phyloP scores from a whole-genome alignment of 2,888 invertebrate species.

The Hirtodrosophila cameraria region DNA sequence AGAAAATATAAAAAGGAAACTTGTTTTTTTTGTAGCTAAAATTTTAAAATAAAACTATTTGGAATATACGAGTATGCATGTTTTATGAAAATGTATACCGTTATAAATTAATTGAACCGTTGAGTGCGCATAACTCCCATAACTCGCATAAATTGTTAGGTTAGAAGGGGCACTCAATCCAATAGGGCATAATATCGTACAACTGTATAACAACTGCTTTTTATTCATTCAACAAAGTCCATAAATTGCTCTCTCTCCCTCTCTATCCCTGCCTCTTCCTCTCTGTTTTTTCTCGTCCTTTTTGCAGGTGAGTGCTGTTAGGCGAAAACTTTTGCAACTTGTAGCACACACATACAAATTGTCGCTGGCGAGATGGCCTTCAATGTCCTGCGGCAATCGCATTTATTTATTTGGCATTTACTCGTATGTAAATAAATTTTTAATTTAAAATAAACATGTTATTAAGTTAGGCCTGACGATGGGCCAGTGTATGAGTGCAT shows the following conservation, averaged over 20 bases:
- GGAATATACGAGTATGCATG: background rate
- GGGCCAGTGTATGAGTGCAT: background rate
- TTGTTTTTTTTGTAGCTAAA: too few species aligned
- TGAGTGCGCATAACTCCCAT: slow-evolving; percentile 33
- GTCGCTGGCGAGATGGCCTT: slow-evolving; percentile 28
- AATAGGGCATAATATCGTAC: slow-evolving; percentile 12
- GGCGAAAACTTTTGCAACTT: slow-evolving; percentile 25
- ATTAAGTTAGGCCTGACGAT: slow-evolving; percentile 51
- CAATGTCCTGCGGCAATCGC: slow-evolving; percentile 13
- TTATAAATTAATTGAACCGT: slow-evolving; percentile 37
- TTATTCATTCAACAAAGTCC: slow-evolving; percentile 31
- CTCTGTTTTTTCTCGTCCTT: slow-evolving; percentile 25
- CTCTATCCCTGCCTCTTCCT: too few species aligned
- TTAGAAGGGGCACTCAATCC: slow-evolving; percentile 15
- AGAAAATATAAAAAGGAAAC: background rate
- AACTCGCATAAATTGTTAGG: slow-evolving; percentile 34
- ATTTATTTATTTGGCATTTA: slow-evolving; percentile 40
- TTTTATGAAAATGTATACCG: background rate
- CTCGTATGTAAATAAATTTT: slow-evolving; percentile 67
- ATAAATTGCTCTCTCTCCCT: slow-evolving; percentile 49
- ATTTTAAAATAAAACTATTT: background rate
- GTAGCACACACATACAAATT: slow-evolving; percentile 17
- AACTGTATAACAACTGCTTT: slow-evolving; percentile 23
- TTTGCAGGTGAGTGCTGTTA: slow-evolving; percentile 43
- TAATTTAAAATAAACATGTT: slow-evolving; percentile 72